Evolutionary conservation across 2,888 invertebrate species (phyloP).

Genomic region (Prenolepis imparis): DNA sequence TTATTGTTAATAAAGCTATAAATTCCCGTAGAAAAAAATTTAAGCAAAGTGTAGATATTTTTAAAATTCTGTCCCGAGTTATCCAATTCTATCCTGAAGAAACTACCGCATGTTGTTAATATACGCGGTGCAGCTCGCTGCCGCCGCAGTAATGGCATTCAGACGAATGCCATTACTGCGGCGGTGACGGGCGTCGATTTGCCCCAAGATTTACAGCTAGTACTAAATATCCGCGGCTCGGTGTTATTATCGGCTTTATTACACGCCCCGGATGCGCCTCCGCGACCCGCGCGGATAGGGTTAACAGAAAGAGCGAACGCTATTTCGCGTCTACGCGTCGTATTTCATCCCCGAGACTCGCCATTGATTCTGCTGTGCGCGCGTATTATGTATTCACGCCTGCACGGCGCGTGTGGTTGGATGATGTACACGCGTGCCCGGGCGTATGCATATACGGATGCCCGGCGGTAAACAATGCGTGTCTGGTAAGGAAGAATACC

Average conservation of each 20-base stretch:
- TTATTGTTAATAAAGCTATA: neutral
- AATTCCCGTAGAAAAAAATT: neutral
- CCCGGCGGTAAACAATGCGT: slow-evolving; percentile 59
- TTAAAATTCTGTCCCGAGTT: neutral
- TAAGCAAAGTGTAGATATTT: neutral
- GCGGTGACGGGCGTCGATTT: slow-evolving; percentile 82
- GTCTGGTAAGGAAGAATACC: slow-evolving; percentile 52
- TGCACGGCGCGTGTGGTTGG: neutral
- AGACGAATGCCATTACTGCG: slow-evolving; percentile 69
- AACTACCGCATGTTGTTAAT: slow-evolving; percentile 12
- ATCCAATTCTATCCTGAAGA: neutral
- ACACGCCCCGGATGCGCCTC: slow-evolving; percentile 78
- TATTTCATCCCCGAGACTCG: slow-evolving; percentile 79
- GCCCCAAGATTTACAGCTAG: slow-evolving; percentile 82
- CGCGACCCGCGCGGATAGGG: slow-evolving; percentile 74
- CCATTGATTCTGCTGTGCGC: slow-evolving; percentile 79
- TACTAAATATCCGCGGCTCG: slow-evolving; percentile 83
- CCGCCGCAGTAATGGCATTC: slow-evolving; percentile 81
- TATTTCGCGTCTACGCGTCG: slow-evolving; percentile 81
- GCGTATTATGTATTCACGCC: slow-evolving; percentile 36
- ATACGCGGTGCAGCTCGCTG: slow-evolving; percentile 67
- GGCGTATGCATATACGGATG: slow-evolving; percentile 11
- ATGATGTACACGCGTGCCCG: slow-evolving; percentile 38
- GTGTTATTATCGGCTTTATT: slow-evolving; percentile 84
- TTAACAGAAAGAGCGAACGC: slow-evolving; percentile 81